Evolutionary conservation across 2,113 vertebrate species (phyloP).

Genomic region (Epinephelus fuscoguttatus): DNA sequence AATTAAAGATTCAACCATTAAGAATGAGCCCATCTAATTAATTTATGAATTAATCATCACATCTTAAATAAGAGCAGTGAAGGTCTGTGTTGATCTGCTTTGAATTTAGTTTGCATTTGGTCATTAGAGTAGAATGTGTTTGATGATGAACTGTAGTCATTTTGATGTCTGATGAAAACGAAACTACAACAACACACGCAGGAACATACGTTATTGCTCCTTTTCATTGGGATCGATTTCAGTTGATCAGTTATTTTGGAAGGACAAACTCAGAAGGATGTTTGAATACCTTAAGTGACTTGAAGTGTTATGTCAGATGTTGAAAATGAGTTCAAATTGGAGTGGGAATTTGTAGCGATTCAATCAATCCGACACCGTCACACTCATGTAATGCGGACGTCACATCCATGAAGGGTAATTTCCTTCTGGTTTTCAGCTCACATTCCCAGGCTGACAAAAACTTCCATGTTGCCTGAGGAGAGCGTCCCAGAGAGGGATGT

Average conservation of each 20-base stretch:
- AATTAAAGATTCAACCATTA: not conserved
- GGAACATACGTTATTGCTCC: not conserved
- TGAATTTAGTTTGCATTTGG: slow-evolving; percentile 5
- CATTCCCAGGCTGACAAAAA: slow-evolving; percentile 36
- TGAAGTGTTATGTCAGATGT: slow-evolving; percentile 12
- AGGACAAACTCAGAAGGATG: slow-evolving; percentile 44
- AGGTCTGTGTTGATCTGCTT: slow-evolving; percentile 3
- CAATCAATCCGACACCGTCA: slow-evolving; percentile 40
- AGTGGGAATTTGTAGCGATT: slow-evolving; percentile 38
- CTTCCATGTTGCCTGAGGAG: slow-evolving; percentile 43
- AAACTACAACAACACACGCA: slow-evolving; percentile 1
- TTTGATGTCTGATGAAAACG: slow-evolving; percentile 17
- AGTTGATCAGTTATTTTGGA: slow-evolving; percentile 1
- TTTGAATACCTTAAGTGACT: slow-evolving; percentile 21
- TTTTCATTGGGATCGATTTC: slow-evolving; percentile 3
- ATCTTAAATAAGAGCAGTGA: slow-evolving; percentile 11
- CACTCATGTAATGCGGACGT: slow-evolving; percentile 45
- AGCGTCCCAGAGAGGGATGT: slow-evolving; percentile 45
- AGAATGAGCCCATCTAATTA: not conserved
- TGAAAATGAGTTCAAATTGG: slow-evolving; percentile 31
- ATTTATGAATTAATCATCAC: slow-evolving; percentile 1
- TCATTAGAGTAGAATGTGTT: not conserved
- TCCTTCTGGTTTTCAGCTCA: slow-evolving; percentile 43
- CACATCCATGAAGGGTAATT: slow-evolving; percentile 66
- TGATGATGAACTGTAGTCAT: not conserved